These are phyloP conservation scores for Andrena camellia DNA, from an alignment of 2,888 invertebrate genomes.

Conservation along the genomic window DNA sequence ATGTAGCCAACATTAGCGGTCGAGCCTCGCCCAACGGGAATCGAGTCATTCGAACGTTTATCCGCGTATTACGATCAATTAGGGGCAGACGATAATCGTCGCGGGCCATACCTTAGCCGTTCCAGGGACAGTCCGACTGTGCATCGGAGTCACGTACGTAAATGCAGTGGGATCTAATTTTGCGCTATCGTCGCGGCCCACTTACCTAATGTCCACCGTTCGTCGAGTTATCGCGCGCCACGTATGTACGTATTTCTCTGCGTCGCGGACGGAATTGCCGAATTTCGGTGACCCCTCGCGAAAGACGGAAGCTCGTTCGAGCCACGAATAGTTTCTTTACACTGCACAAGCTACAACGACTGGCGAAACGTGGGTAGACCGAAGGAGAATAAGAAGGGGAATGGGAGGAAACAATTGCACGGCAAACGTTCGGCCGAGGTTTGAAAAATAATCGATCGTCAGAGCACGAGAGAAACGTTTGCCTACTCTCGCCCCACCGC, in stretches of 20 bases:
- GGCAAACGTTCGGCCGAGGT: not conserved
- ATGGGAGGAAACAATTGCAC: not conserved
- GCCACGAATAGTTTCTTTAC: not conserved
- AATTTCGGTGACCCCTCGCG: too few species aligned
- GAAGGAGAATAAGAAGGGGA: not conserved
- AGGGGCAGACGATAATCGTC: slow-evolving; percentile 74
- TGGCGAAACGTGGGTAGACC: too few species aligned
- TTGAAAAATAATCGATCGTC: not conserved
- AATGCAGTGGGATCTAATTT: slow-evolving; percentile 67
- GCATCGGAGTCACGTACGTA: slow-evolving; percentile 67
- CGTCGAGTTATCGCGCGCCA: slow-evolving; percentile 51
- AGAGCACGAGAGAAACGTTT: slow-evolving; percentile 12
- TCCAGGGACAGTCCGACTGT: slow-evolving; percentile 8
- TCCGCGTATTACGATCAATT: slow-evolving; percentile 79
- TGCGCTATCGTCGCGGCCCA: slow-evolving; percentile 54
- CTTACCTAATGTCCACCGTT: slow-evolving; percentile 63
- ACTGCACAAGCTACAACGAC: not conserved
- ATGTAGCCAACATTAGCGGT: slow-evolving; percentile 53
- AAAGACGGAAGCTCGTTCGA: too few species aligned
- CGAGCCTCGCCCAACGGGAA: slow-evolving; percentile 62
- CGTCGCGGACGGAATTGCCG: not conserved
- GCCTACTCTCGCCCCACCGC: not conserved
- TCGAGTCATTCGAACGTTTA: slow-evolving; percentile 77
- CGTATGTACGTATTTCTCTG: not conserved
- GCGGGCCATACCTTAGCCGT: slow-evolving; percentile 64